These are phyloP conservation scores for Scaptomyza parva DNA, from an alignment of 2,888 invertebrate species.

Conservation along the genomic window DNA sequence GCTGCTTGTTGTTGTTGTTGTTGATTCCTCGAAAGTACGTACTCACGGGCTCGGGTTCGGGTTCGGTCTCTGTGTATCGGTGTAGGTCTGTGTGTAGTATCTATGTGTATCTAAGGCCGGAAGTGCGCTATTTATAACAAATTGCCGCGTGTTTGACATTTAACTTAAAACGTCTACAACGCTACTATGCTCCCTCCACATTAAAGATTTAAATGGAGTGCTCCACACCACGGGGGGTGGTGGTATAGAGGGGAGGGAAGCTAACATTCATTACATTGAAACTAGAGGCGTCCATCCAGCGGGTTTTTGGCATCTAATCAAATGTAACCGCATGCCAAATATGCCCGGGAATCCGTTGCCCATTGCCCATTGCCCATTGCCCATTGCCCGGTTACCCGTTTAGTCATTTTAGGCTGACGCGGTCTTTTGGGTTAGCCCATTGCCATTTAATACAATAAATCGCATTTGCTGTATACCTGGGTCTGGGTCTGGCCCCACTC, in stretches of 20 bases:
- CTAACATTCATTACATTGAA: slow-evolving; percentile 21
- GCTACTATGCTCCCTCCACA: slow-evolving; percentile 24
- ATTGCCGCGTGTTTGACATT: slow-evolving; percentile 76
- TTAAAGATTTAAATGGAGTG: slow-evolving; percentile 51
- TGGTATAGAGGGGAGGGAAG: background rate
- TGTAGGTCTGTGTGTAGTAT: slow-evolving; percentile 5
- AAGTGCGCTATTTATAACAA: slow-evolving; percentile 81
- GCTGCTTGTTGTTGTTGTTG: too few relatives aligned
- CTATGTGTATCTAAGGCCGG: slow-evolving; percentile 61
- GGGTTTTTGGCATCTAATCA: slow-evolving; percentile 74
- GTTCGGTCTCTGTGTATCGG: slow-evolving; percentile 5
- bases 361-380: background rate
- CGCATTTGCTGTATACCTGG: slow-evolving; percentile 15
- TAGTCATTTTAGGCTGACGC: slow-evolving; percentile 33
- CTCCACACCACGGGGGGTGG: slow-evolving; percentile 3
- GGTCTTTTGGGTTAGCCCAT: slow-evolving; percentile 51
- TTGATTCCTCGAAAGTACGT: slow-evolving; percentile 25
- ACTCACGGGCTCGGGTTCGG: background rate
- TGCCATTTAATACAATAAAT: slow-evolving; percentile 69
- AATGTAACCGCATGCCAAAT: slow-evolving; percentile 78
- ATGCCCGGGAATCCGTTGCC: slow-evolving; percentile 36
- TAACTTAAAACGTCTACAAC: slow-evolving; percentile 55
- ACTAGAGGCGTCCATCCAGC: slow-evolving; percentile 36
- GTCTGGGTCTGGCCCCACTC: slow-evolving; percentile 10
- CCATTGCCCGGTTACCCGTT: slow-evolving; percentile 12